Percentiles rank a stretch among this genome's conserved stretches.
Evolutionary conservation across 2,113 vertebrate species (phyloP).

Genomic region (Plestiodon gilberti): DNA sequence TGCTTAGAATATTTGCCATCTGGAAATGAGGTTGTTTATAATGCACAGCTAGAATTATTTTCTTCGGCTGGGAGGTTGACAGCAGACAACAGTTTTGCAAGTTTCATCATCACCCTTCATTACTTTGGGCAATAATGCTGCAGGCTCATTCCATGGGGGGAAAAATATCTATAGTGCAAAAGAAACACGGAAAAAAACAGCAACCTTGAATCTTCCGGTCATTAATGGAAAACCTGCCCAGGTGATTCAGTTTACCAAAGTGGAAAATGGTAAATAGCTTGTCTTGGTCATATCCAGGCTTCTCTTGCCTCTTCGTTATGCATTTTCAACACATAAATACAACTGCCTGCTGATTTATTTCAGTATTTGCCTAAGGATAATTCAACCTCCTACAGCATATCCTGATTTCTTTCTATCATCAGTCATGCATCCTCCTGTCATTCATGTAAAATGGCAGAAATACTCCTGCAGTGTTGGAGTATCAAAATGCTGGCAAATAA

Average conservation of each 20-base stretch:
- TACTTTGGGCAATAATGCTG: conserved; percentile 17
- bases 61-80: conserved; percentile 19
- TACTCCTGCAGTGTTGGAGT: neutral
- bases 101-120: conserved; percentile 36
- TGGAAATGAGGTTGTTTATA: conserved; percentile 42
- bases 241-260: neutral
- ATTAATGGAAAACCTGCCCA: neutral
- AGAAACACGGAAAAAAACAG: neutral
- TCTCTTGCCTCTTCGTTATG: conserved; percentile 35
- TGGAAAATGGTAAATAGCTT: neutral
- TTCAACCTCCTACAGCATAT: neutral
- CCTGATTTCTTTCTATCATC: conserved; percentile 12
- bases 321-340: neutral
- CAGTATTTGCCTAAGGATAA: conserved; percentile 1
- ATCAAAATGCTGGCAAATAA: neutral
- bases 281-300: neutral
- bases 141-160: neutral
- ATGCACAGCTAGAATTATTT: conserved; percentile 41
- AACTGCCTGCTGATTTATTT: conserved; percentile 19
- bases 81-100: conserved; percentile 33
- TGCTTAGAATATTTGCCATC: conserved; percentile 51
- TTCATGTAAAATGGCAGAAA: neutral
- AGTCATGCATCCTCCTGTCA: neutral
- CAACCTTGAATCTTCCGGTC: conserved; percentile 5
- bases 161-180: neutral